These are phyloP conservation scores for Aphis craccivora DNA, from an alignment of 1,140 invertebrate genomes.

Conservation along the genomic window DNA sequence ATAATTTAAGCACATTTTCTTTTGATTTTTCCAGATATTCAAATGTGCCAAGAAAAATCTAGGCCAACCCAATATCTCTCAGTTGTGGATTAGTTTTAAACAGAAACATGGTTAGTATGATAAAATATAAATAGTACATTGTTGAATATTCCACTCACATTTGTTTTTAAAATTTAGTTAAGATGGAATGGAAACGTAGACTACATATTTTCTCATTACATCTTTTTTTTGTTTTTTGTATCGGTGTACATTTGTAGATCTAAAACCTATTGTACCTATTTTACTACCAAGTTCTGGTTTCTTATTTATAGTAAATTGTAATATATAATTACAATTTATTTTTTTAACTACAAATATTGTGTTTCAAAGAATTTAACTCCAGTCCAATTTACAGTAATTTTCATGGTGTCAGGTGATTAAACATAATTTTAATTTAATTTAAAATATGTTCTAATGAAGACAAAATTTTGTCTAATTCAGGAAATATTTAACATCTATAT, in stretches of 20 bases:
- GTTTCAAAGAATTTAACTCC: neutral
- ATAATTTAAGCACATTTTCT: neutral
- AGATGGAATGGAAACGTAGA: neutral
- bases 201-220: neutral
- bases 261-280: too few relatives aligned
- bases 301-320: too few relatives aligned
- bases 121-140: neutral
- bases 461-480: neutral
- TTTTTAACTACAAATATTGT: neutral
- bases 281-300: too few relatives aligned
- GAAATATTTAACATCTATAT: neutral
- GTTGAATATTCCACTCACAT: neutral
- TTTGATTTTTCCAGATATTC: neutral
- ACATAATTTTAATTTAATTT: neutral
- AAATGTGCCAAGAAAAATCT: conserved; percentile 15
- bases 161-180: neutral
- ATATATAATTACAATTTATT: neutral
- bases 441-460: neutral
- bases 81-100: conserved; percentile 27
- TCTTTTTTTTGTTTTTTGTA: neutral
- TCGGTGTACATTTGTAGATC: neutral
- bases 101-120: neutral
- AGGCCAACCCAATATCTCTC: neutral
- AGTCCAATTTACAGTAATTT: neutral
- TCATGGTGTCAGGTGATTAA: neutral